Conservation (phyloP, 2,888 invertebrate genomes). For the Machimus atricapillus region DNA sequence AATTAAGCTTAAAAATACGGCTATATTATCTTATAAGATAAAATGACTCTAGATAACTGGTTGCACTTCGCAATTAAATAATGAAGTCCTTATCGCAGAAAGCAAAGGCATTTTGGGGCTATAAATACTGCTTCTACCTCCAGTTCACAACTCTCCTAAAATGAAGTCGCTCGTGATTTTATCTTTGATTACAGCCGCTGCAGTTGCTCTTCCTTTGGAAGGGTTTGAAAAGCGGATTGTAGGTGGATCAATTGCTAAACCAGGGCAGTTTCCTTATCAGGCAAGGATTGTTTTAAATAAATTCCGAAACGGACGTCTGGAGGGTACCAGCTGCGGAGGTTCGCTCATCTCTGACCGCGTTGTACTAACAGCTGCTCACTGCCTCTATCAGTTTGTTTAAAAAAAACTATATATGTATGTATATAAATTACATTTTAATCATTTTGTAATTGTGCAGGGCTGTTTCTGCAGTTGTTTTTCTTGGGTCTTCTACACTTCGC, state of each 20-base stretch:
- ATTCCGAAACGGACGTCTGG: not conserved
- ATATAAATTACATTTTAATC: not conserved
- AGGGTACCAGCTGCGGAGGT: conserved; percentile 31
- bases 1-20: no score
- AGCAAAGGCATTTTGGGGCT: not conserved
- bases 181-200: not conserved
- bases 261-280: conserved; percentile 45
- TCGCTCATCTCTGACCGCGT: conserved; percentile 17
- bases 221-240: conserved; percentile 36
- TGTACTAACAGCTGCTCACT: conserved; percentile 42
- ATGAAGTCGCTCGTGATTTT: not conserved
- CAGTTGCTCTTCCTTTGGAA: not conserved
- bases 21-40: no score
- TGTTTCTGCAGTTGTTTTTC: not conserved
- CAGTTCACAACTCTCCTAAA: not conserved
- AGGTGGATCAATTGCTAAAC: conserved; percentile 41
- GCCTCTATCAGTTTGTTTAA: not conserved
- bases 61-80: not conserved
- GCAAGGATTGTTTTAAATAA: not conserved
- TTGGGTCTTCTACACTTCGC: conserved; percentile 9
- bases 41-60: not conserved
- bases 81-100: not conserved
- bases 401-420: no score
- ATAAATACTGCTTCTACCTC: not conserved
- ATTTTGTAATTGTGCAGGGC: not conserved